Conservation (phyloP, 1,140 invertebrate genomes). For the Reticulitermes speratus region DNA sequence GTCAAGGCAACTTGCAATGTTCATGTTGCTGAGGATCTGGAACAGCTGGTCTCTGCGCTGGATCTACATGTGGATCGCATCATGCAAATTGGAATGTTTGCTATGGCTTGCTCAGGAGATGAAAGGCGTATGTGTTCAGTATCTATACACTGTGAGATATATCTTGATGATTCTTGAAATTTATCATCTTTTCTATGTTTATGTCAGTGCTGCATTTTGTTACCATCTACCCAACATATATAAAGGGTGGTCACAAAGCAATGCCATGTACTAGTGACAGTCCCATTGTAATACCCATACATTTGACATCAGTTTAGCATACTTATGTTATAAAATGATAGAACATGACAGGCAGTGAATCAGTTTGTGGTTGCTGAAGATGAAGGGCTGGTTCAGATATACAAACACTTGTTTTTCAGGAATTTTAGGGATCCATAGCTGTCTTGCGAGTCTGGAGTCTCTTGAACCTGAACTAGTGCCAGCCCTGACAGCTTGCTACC, state of each 20-base stretch:
- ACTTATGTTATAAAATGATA: too few species aligned
- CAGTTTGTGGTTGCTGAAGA: too few species aligned
- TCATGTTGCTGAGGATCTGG: constrained; percentile 44
- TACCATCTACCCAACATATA: too few species aligned
- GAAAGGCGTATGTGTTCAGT: constrained; percentile 50
- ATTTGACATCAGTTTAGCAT: too few species aligned
- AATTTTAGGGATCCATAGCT: constrained; percentile 57
- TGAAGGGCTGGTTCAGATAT: too few species aligned
- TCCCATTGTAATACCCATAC: too few species aligned
- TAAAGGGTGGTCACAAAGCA: too few species aligned
- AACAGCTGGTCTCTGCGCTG: constrained; percentile 56
- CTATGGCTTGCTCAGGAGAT: constrained; percentile 64
- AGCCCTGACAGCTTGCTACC: constrained; percentile 51
- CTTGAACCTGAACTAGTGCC: constrained; percentile 64
- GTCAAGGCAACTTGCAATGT: neutral
- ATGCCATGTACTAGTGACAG: too few species aligned
- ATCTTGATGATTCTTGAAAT: neutral
- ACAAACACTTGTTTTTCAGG: constrained; percentile 44
- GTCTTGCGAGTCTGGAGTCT: constrained; percentile 62
- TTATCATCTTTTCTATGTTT: too few species aligned
- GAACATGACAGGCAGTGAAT: too few species aligned
- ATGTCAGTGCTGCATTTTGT: too few species aligned
- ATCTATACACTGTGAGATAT: neutral
- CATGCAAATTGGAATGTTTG: constrained; percentile 65
- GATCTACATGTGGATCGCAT: constrained; percentile 64